Percentiles rank a stretch among this genome's conserved stretches.
Evolutionary conservation across 2,888 invertebrate genomes (phyloP).

Genomic region (Lithophane ornitopus): DNA sequence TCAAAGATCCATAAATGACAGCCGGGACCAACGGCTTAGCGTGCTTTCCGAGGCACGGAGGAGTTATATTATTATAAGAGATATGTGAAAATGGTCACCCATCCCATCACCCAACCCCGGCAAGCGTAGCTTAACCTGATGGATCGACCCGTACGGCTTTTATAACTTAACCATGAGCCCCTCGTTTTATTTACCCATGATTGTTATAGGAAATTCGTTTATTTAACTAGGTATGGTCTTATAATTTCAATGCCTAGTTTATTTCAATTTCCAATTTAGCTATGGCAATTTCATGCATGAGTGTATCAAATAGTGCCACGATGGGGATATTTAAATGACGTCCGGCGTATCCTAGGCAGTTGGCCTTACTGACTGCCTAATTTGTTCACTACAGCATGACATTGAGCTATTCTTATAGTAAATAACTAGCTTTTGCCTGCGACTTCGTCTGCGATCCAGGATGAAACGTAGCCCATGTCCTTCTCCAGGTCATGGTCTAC

Average conservation of each 20-base stretch:
- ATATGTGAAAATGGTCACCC: too few species aligned
- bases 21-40: too few species aligned
- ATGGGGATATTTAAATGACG: neutral
- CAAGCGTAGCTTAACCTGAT: neutral
- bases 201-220: too few species aligned
- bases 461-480: too few species aligned
- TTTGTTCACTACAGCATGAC: neutral
- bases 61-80: too few species aligned
- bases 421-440: too few species aligned
- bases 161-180: neutral
- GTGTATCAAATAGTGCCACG: neutral
- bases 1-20: too few species aligned
- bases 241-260: neutral
- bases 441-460: too few species aligned
- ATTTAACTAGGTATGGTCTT: neutral
- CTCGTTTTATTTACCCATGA: neutral
- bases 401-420: neutral
- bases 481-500: too few species aligned
- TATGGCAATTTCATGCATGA: neutral
- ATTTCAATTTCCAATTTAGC: constrained; percentile 13
- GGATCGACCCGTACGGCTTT: too few species aligned
- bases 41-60: too few species aligned
- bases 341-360: neutral
- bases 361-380: too few species aligned
- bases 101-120: neutral